Evolutionary conservation across 2,888 invertebrate species (phyloP), one percentile per base, ranked within the genome.

Genomic region (Heliconius erato): DNA sequence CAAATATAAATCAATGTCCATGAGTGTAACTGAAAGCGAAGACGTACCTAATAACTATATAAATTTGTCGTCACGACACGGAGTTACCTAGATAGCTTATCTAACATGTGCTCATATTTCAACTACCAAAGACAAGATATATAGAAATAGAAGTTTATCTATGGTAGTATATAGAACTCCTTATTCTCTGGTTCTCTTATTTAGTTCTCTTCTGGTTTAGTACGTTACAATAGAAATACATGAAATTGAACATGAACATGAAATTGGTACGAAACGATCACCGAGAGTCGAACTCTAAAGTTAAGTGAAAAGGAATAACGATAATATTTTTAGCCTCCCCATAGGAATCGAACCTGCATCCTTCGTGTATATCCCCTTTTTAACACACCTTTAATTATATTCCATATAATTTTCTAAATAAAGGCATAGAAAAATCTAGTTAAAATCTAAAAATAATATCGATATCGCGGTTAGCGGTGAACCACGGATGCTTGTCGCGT

Each of bases 21-120:
- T 54, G 49, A 11, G 74, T 3, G 19, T 19, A 49, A n/a, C 16
- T 54, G 19, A 28, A 35, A 69, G 69, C 11, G 19, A 26, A n/a
- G 16, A 71, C 40, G 26, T 44, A 44, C 12, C 3, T 44, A 44
- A 14, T 12, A 71, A 59, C 6, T 4, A 68, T 40, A 28, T 16
- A 1, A 16, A 63, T 79, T 40, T 69, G 59, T 72, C 71, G 63
- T 79, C 79, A 71, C 49, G 63, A 63, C 71, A 71, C 49, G 40
- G 28, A 54, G 59, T 40, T 72, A 71, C 26, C 69, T 26, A 77
- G 67, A 77, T 44, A 65, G 19, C 44, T 40, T 72, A 63, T 79
- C 40, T 40, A 71, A 65, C 72, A 44, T 44, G 28, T 44, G 26
- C 63, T 2, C 28, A 54, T 74, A 59, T 74, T 74, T 74, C 28